Conservation (phyloP, 1,140 invertebrate genomes). For the Diorhabda carinulata region DNA sequence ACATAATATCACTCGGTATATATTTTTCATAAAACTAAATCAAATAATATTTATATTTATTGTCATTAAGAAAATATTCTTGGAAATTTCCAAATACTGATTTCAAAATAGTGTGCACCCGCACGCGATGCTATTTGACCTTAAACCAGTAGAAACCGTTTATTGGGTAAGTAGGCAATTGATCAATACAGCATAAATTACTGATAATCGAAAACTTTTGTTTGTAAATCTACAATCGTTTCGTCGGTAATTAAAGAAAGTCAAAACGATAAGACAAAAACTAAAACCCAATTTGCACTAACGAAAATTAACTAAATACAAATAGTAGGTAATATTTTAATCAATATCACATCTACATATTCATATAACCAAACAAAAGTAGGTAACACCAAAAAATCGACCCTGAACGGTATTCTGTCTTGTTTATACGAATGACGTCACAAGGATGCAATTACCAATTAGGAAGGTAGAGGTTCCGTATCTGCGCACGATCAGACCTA, state of each 20-base stretch:
- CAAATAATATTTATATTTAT: background rate
- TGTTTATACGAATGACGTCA: conserved; percentile 43
- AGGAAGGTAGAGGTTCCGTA: conserved; percentile 14
- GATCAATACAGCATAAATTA: background rate
- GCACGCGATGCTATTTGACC: background rate
- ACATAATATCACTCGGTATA: too few species aligned
- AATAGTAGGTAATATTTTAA: too few species aligned
- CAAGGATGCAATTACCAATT: conserved; percentile 35
- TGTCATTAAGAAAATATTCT: background rate
- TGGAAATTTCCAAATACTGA: too few species aligned
- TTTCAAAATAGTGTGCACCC: too few species aligned
- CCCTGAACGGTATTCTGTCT: conserved; percentile 21
- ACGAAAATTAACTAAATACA: too few species aligned
- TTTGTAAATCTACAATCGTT: background rate
- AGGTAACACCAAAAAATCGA: conserved; percentile 34
- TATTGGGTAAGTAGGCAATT: background rate
- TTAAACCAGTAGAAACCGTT: background rate
- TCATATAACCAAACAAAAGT: background rate
- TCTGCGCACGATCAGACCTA: background rate
- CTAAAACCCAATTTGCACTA: background rate
- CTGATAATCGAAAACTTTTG: background rate
- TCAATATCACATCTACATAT: background rate
- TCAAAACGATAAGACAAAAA: background rate
- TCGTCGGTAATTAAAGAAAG: background rate
- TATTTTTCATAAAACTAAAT: background rate